Percentiles rank a stretch among this genome's conserved stretches.
These are phyloP conservation scores for Leistus spinibarbis DNA, from an alignment of 2,888 invertebrate genomes.

Conservation along the genomic window DNA sequence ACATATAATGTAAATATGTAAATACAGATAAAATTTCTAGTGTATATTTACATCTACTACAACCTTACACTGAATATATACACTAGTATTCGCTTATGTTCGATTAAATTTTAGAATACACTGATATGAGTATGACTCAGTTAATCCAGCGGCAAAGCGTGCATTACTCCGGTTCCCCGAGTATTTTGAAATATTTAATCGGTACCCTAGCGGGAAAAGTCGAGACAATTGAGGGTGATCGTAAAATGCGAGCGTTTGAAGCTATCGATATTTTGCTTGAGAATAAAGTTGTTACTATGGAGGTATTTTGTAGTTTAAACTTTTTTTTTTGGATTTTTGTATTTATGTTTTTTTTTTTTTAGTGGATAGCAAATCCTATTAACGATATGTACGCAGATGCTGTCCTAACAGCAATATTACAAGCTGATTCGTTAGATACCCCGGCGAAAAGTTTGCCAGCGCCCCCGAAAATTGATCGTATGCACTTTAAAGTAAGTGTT, in stretches of 20 bases:
- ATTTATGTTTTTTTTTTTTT: slow-evolving; percentile 44
- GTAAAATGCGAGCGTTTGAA: slow-evolving; percentile 79
- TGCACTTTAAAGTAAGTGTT: slow-evolving; percentile 80
- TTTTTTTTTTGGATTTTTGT: slow-evolving; percentile 20
- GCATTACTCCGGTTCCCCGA: slow-evolving; percentile 78
- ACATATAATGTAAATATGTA: too few species aligned
- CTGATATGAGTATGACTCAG: slow-evolving; percentile 92
- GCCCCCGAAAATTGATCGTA: slow-evolving; percentile 79
- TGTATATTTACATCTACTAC: too few species aligned
- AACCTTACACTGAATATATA: too few species aligned
- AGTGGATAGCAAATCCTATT: slow-evolving; percentile 94
- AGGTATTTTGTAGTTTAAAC: slow-evolving; percentile 59
- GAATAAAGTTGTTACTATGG: slow-evolving; percentile 81
- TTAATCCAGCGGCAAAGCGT: slow-evolving; percentile 92
- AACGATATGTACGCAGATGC: slow-evolving; percentile 99
- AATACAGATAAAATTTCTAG: too few species aligned
- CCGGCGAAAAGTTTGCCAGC: slow-evolving; percentile 66
- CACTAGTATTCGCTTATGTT: too few species aligned
- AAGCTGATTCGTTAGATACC: slow-evolving; percentile 74
- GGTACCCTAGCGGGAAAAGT: slow-evolving; percentile 79
- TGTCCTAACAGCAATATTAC: slow-evolving; percentile 84
- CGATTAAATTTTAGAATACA: slow-evolving; percentile 73
- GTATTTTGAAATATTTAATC: slow-evolving; percentile 75
- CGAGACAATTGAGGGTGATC: slow-evolving; percentile 71
- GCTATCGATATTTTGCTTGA: slow-evolving; percentile 83